Percentiles rank a stretch among this genome's conserved stretches.
These are phyloP conservation scores for Brachionus calyciflorus DNA, from an alignment of 1,140 invertebrate species.

Conservation along the genomic window DNA sequence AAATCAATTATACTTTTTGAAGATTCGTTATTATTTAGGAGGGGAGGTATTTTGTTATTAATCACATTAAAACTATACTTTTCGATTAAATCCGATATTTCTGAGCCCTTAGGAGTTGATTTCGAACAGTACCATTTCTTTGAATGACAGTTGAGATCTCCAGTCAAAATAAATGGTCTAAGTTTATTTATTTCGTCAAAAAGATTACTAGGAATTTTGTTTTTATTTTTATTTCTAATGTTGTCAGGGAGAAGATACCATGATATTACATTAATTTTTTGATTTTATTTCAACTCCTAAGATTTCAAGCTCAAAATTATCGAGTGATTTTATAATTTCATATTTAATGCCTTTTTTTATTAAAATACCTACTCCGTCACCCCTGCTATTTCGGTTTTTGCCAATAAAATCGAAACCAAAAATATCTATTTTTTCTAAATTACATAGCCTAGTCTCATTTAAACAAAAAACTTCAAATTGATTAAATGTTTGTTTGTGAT, in stretches of 20 bases:
- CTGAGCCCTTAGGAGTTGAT: not conserved
- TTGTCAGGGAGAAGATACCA: constrained; percentile 15
- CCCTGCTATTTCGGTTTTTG: not conserved
- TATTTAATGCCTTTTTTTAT: not conserved
- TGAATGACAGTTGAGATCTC: not conserved
- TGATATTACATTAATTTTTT: not conserved
- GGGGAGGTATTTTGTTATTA: not conserved
- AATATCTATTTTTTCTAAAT: not conserved
- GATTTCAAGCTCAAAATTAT: not conserved
- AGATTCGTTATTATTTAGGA: not conserved
- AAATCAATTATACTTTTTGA: constrained; percentile 10
- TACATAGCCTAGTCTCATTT: not conserved
- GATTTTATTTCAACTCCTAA: not conserved
- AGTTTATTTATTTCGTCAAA: not conserved
- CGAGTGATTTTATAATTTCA: not conserved
- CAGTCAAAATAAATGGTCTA: not conserved
- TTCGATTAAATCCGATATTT: not conserved
- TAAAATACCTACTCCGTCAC: not conserved
- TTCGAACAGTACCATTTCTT: not conserved
- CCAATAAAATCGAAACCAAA: not conserved
- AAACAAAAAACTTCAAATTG: not conserved
- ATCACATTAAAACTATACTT: not conserved
- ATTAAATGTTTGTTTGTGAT: not conserved
- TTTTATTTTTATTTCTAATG: not conserved
- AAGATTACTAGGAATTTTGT: not conserved